These are phyloP conservation scores for Drosophila sordidula DNA, from an alignment of 2,888 invertebrate genomes.

Conservation along the genomic window DNA sequence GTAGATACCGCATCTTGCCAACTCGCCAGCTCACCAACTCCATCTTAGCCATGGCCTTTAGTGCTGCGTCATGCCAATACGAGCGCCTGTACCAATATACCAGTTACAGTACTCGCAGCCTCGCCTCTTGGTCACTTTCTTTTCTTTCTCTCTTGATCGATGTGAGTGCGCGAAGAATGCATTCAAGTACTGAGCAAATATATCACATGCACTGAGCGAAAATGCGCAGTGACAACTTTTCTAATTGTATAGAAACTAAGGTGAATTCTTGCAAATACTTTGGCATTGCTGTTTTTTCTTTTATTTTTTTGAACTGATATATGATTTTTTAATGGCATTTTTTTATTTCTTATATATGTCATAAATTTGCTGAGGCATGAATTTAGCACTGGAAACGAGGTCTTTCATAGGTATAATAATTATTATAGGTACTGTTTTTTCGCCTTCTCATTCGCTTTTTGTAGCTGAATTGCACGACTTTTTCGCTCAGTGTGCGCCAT, in stretches of 20 bases:
- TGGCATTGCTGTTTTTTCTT: no score
- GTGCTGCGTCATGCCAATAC: constrained; percentile 60
- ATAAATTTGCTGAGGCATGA: neutral
- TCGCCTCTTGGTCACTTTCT: constrained; percentile 68
- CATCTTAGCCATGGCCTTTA: constrained; percentile 24
- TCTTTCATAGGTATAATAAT: neutral
- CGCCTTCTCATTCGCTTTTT: neutral
- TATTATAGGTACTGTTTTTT: no score
- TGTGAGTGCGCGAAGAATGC: constrained; percentile 58
- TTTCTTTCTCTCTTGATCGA: constrained; percentile 67
- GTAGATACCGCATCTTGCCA: constrained; percentile 46
- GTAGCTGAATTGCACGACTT: neutral
- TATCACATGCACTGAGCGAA: constrained; percentile 36
- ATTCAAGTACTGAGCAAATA: constrained; percentile 38
- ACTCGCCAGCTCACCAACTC: neutral
- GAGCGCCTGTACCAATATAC: constrained; percentile 26
- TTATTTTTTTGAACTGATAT: no score
- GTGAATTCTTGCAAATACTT: no score
- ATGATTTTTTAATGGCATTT: no score
- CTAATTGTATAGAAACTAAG: no score
- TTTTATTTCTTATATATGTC: constrained; percentile 1
- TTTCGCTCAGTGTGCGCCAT: constrained; percentile 23
- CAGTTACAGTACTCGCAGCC: constrained; percentile 47
- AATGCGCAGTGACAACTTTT: no score
- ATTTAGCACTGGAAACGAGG: neutral